Conservation (phyloP, 1,140 invertebrate genomes). For the Dendrolimus punctatus region DNA sequence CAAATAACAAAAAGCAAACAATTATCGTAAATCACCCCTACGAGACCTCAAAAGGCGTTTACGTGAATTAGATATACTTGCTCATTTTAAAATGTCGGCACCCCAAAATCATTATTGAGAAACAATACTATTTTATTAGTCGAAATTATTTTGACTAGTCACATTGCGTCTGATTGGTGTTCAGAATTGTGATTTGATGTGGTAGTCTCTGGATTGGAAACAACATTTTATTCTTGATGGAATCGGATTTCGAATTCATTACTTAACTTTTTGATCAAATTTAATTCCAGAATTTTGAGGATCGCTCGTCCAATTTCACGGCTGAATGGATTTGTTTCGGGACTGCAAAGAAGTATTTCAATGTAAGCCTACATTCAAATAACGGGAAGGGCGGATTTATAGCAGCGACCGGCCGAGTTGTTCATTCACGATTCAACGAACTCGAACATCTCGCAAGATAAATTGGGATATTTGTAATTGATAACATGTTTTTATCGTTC, state of each 20-base stretch:
- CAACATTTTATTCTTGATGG: constrained; percentile 31
- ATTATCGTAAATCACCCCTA: no score
- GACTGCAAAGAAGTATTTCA: constrained; percentile 52
- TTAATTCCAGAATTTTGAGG: constrained; percentile 51
- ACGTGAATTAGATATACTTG: no score
- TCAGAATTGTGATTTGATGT: neutral
- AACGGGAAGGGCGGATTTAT: constrained; percentile 49
- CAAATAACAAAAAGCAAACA: no score
- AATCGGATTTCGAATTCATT: constrained; percentile 43
- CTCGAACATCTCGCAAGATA: constrained; percentile 31
- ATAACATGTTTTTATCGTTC: constrained; percentile 7
- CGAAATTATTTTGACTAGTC: neutral
- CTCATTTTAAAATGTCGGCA: no score
- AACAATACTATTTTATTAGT: no score
- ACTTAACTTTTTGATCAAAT: constrained; percentile 59
- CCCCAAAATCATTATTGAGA: no score
- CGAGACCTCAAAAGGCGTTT: no score
- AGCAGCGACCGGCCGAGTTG: constrained; percentile 23
- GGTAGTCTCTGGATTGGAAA: constrained; percentile 8
- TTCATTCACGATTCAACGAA: constrained; percentile 41
- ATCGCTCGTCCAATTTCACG: constrained; percentile 53
- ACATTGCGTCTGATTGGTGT: neutral
- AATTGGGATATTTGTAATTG: constrained; percentile 35
- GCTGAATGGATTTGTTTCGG: constrained; percentile 56
- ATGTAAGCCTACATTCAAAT: constrained; percentile 55